Evolutionary conservation across 2,888 invertebrate species (phyloP).

Genomic region (Biston stratarius): DNA sequence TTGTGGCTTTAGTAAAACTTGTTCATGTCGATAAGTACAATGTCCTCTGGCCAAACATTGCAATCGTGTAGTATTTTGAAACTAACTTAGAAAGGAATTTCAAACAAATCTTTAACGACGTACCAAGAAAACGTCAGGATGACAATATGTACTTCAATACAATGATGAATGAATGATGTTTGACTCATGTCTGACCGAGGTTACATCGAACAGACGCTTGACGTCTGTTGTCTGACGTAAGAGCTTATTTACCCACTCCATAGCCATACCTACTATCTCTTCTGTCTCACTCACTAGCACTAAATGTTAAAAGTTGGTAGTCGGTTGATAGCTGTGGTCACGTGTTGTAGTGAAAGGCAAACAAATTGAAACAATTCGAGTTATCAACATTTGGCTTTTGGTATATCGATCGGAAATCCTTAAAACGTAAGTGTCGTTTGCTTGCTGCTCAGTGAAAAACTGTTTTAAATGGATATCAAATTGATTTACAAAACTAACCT

Average conservation of each 20-base stretch:
- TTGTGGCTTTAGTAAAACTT: too few species aligned
- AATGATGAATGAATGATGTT: not conserved
- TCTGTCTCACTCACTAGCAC: not conserved
- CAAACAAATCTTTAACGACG: too few species aligned
- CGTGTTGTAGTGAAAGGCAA: conserved; percentile 4
- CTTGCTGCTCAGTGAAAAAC: not conserved
- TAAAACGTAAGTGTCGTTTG: conserved; percentile 8
- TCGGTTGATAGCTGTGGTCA: not conserved
- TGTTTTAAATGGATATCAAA: not conserved
- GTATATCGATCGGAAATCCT: not conserved
- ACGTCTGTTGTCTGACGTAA: conserved; percentile 5
- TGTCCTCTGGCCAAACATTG: too few species aligned
- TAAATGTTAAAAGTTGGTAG: not conserved
- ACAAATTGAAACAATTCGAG: not conserved
- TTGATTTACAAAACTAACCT: not conserved
- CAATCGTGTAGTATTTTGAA: too few species aligned
- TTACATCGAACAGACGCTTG: not conserved
- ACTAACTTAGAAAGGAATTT: too few species aligned
- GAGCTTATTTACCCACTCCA: not conserved
- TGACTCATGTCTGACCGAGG: not conserved
- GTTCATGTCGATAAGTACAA: too few species aligned
- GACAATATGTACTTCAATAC: not conserved
- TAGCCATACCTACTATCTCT: not conserved
- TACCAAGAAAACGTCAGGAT: too few species aligned
- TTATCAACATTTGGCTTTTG: not conserved